Percentiles rank a stretch among this genome's conserved stretches.
Conservation (phyloP, 2,888 invertebrate species). For the Drepana falcataria region DNA sequence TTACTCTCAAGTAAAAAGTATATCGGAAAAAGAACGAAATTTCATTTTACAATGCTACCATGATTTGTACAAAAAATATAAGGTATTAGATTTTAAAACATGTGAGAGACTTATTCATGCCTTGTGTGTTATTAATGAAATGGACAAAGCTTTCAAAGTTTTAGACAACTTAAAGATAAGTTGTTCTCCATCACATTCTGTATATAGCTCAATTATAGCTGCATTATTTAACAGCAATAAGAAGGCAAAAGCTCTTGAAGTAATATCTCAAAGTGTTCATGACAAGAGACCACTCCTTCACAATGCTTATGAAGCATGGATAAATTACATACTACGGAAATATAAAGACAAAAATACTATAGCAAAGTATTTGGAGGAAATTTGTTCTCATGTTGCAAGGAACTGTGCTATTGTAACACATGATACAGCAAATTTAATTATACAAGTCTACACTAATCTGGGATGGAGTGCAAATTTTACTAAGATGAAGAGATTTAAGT, state of each 20-base stretch:
- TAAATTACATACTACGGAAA: constrained; percentile 63
- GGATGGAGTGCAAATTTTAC: constrained; percentile 51
- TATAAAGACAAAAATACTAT: constrained; percentile 50
- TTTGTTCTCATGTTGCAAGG: constrained; percentile 77
- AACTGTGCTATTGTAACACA: constrained; percentile 54
- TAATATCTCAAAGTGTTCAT: constrained; percentile 77
- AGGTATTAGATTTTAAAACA: constrained; percentile 79
- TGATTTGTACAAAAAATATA: constrained; percentile 69
- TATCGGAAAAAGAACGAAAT: constrained; percentile 66
- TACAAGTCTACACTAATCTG: constrained; percentile 39
- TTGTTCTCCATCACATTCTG: constrained; percentile 55
- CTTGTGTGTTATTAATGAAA: constrained; percentile 81
- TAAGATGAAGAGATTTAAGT: constrained; percentile 50
- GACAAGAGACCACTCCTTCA: constrained; percentile 58
- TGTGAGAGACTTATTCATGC: constrained; percentile 80
- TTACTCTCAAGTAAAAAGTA: constrained; percentile 55
- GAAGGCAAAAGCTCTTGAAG: constrained; percentile 77
- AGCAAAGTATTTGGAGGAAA: constrained; percentile 68
- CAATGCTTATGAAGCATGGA: constrained; percentile 72
- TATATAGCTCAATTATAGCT: constrained; percentile 73
- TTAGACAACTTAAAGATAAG: constrained; percentile 78
- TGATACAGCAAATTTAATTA: constrained; percentile 41
- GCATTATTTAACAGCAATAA: constrained; percentile 81
- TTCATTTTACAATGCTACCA: constrained; percentile 76
- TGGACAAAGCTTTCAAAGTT: constrained; percentile 80